These are phyloP conservation scores for Podabrus alpinus DNA, from an alignment of 2,888 invertebrate genomes.

Conservation along the genomic window DNA sequence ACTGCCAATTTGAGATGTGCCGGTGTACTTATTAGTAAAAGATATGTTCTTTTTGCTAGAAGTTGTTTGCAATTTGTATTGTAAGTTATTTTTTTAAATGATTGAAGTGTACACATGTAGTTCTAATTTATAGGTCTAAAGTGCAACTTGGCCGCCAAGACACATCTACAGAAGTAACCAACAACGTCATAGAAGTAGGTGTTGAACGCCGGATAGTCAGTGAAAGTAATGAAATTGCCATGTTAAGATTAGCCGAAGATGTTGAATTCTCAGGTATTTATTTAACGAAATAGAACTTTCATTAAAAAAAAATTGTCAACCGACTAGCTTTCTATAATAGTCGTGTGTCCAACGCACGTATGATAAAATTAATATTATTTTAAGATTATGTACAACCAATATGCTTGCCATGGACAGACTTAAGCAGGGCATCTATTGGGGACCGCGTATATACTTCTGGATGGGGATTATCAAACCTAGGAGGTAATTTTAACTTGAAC, in stretches of 20 bases:
- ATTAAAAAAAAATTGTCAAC: no score
- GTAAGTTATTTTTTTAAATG: conserved; percentile 8
- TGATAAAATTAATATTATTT: no score
- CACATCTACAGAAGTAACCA: not conserved
- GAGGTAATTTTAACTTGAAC: not conserved
- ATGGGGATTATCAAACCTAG: not conserved
- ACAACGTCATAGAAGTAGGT: not conserved
- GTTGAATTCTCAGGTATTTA: conserved; percentile 8
- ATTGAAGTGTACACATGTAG: not conserved
- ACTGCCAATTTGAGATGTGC: conserved; percentile 7
- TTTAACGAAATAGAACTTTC: not conserved
- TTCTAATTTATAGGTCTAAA: not conserved
- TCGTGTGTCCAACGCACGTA: no score
- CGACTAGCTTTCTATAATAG: no score
- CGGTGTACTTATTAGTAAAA: conserved; percentile 10
- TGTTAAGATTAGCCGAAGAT: conserved; percentile 3
- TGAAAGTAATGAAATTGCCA: not conserved
- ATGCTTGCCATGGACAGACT: conserved; percentile 6
- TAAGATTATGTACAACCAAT: not conserved
- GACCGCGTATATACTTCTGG: not conserved
- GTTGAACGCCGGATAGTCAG: not conserved
- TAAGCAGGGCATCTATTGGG: not conserved
- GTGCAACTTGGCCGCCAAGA: conserved; percentile 6
- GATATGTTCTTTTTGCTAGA: conserved; percentile 6
- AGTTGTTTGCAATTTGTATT: conserved; percentile 12